phyloP scores from a whole-genome alignment of 2,888 invertebrate species.

The Schizaphis graminum region DNA sequence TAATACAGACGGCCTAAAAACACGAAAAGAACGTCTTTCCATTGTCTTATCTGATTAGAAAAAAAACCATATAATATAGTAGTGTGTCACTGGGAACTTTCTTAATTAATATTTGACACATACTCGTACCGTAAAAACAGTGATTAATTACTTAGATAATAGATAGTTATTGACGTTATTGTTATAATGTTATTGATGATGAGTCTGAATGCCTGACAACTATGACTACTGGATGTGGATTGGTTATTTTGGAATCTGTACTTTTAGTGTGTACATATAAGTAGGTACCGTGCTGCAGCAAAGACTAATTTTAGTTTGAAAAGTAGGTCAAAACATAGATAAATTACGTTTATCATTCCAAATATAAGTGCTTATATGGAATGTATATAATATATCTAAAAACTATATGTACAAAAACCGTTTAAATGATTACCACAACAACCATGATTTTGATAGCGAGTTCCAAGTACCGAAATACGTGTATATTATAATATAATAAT shows the following conservation, averaged over 20 bases:
- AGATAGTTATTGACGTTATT: neutral
- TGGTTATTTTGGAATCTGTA: neutral
- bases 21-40: slow-evolving; percentile 27
- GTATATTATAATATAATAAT: neutral
- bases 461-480: neutral
- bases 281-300: neutral
- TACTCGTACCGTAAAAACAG: slow-evolving; percentile 5
- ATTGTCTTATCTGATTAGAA: slow-evolving; percentile 37
- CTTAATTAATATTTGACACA: slow-evolving; percentile 46
- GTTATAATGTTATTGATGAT: neutral
- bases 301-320: neutral
- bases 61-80: slow-evolving; percentile 2
- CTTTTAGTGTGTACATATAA: neutral
- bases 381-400: neutral
- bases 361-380: neutral
- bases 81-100: slow-evolving; percentile 26
- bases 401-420: neutral
- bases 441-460: neutral
- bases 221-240: neutral
- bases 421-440: neutral
- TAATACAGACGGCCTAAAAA: slow-evolving; percentile 39
- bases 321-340: slow-evolving; percentile 6
- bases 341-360: neutral
- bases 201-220: neutral
- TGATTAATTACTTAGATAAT: slow-evolving; percentile 29